phyloP scores from a whole-genome alignment of 2,113 vertebrate species.

The Poeciliopsis occidentalis region DNA sequence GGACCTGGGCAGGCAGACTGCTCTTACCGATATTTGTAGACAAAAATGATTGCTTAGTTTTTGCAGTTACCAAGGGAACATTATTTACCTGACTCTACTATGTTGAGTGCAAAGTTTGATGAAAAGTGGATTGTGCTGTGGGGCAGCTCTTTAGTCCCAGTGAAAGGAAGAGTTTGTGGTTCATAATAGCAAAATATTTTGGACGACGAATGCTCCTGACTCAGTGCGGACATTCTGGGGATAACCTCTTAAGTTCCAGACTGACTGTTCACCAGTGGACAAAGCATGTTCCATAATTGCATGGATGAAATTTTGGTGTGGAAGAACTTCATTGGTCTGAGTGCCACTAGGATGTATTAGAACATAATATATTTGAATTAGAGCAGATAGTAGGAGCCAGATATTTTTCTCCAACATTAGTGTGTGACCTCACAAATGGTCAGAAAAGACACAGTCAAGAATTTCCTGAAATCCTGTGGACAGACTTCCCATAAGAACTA shows the following conservation, averaged over 20 bases:
- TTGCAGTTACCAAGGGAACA: too few relatives aligned
- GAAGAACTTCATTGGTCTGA: not conserved
- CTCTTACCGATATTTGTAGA: not conserved
- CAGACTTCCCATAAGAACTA: too few relatives aligned
- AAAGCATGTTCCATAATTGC: not conserved
- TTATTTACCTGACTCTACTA: too few relatives aligned
- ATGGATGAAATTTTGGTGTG: not conserved
- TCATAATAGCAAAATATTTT: not conserved
- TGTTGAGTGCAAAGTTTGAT: not conserved
- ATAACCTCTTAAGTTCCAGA: not conserved
- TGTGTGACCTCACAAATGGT: not conserved
- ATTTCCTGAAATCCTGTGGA: not conserved
- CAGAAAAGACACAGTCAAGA: not conserved
- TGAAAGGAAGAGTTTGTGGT: not conserved
- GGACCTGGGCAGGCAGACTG: not conserved
- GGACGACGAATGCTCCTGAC: not conserved
- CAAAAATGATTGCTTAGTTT: not conserved
- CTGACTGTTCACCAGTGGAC: not conserved
- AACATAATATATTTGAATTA: not conserved
- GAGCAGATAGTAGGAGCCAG: not conserved
- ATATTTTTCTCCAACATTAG: not conserved
- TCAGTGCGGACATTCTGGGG: not conserved
- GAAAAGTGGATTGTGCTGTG: not conserved
- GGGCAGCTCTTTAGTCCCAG: not conserved
- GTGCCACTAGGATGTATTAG: too few relatives aligned